Conservation (phyloP, 2,888 invertebrate genomes). For the Plebejus argus region DNA sequence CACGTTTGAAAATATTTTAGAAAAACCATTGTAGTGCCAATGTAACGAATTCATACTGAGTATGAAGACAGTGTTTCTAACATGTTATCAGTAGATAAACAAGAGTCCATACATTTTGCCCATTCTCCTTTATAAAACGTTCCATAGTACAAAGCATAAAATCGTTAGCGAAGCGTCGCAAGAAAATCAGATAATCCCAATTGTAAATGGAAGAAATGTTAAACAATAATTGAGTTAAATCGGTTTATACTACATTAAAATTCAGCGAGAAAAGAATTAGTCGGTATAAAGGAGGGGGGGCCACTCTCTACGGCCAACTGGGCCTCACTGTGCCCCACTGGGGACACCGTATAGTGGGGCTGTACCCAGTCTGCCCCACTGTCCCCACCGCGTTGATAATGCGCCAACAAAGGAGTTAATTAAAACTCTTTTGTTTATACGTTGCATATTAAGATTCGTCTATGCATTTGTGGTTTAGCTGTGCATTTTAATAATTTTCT, state of each 20-base stretch:
- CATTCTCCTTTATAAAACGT: background rate
- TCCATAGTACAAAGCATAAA: background rate
- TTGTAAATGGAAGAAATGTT: constrained; percentile 62
- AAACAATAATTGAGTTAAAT: constrained; percentile 60
- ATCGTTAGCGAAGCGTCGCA: constrained; percentile 42
- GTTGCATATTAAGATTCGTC: constrained; percentile 25
- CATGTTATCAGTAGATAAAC: background rate
- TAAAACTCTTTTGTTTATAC: constrained; percentile 30
- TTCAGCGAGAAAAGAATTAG: constrained; percentile 48
- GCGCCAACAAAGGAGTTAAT: constrained; percentile 28
- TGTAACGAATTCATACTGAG: background rate
- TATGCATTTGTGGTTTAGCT: constrained; percentile 13
- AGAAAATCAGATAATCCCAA: constrained; percentile 52
- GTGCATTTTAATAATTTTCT: constrained; percentile 20
- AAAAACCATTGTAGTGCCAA: background rate
- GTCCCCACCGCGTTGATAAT: constrained; percentile 14
- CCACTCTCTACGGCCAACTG: background rate
- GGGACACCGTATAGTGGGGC: background rate
- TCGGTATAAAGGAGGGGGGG: constrained; percentile 22
- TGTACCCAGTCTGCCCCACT: background rate
- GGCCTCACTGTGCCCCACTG: background rate
- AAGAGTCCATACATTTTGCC: background rate
- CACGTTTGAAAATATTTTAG: background rate
- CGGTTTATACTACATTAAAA: constrained; percentile 57
- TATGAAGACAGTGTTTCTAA: too few species aligned